Evolutionary conservation across 2,797 vertebrate genomes (phyloP), one percentile per base, ranked within the genome.

Genomic region (Telmatherina bonti): DNA sequence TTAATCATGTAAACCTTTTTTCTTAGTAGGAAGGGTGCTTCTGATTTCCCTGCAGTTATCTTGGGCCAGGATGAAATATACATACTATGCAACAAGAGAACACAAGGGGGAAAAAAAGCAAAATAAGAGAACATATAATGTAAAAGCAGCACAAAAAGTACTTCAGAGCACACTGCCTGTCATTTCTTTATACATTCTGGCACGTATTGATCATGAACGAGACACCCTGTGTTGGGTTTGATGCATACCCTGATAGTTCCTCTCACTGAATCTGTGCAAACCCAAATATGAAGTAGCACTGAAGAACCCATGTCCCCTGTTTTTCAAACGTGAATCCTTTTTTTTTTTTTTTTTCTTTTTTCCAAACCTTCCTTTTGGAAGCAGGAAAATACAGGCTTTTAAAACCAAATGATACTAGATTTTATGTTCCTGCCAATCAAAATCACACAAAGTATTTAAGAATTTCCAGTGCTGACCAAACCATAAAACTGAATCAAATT

Each of bases 161-260:
- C 76, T 83, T 88, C 76, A 85, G 87, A 89, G 75, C 82, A 86
- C 82, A 87, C 72, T 80, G 87, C 82, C 85, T 81, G 76, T 90
- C 76, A 65, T 88, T 89, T 81, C 70, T 86, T 84, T 86, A 81
- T 90, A 93, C 91, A 93, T 93, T 93, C 92, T 91, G 91, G 90
- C 92, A 91, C 83, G 43, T 91, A 72, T 82, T 89, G 63, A 75
- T 83, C 49, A 61, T 57, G 69, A 87, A 87, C 69, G 88, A 90
- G 67, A 85, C 74, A 83, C 79, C 79, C 81, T 77, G 77, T 83
- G 62, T 31, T 45, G 78, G 83, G 64, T 84, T 43, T 54, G 60
- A 85, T 76, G 84, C 73, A 74, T 65, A 81, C 79, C 83, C 85
- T 61, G 74, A 67, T 33, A 35, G 74, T 83, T 76, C 71, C 68